These are phyloP conservation scores for Umimayanthus chanpuru DNA, from an alignment of 92 coral and sea anemone genomes.

Conservation along the genomic window DNA sequence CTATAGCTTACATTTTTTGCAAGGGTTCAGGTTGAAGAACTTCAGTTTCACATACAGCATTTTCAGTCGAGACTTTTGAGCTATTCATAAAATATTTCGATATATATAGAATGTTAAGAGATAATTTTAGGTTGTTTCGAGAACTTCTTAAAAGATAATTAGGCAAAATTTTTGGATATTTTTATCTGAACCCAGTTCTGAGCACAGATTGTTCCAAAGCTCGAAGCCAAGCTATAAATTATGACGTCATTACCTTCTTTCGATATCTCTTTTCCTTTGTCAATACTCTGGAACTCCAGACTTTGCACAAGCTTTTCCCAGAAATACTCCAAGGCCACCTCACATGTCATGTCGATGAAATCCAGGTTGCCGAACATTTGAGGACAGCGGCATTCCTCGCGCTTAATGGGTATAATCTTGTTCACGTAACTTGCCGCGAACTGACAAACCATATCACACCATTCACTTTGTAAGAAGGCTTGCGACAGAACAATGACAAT, in stretches of 20 bases:
- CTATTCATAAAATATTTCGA: too few species aligned
- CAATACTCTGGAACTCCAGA: slow-evolving; percentile 4
- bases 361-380: slow-evolving; percentile 8
- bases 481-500: slow-evolving; percentile 29
- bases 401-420: slow-evolving; percentile 31
- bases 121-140: too few species aligned
- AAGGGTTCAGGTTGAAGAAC: too few species aligned
- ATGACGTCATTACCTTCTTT: background rate
- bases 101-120: too few species aligned
- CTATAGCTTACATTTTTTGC: too few species aligned
- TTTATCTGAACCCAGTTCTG: too few species aligned
- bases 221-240: background rate
- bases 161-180: too few species aligned
- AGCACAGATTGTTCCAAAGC: background rate
- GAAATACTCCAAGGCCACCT: slow-evolving; percentile 8
- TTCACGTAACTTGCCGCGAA: slow-evolving; percentile 19
- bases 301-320: slow-evolving; percentile 34
- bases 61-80: too few species aligned
- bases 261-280: background rate
- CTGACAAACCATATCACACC: slow-evolving; percentile 32
- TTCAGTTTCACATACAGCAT: too few species aligned
- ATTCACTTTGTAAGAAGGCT: slow-evolving; percentile 30
- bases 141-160: too few species aligned
- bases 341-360: slow-evolving; percentile 31
- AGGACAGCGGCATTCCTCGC: slow-evolving; percentile 26